A percentile compares a stretch with the other conserved stretches of the same genome.
phyloP scores from a whole-genome alignment of 2,113 vertebrate species.

The Tenrec ecaudatus region DNA sequence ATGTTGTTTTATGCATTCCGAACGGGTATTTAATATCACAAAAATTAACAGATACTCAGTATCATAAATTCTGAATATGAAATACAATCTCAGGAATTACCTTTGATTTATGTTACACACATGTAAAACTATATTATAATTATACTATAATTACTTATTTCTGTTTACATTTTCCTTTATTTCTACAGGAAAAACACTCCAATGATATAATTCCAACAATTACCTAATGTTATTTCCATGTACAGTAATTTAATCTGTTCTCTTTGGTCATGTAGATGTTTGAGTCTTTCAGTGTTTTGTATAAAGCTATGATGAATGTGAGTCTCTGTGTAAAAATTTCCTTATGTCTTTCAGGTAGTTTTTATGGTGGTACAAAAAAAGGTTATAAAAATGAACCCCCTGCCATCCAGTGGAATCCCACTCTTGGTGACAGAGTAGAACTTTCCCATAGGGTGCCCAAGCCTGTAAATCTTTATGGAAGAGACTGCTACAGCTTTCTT shows the following conservation, averaged over 20 bases:
- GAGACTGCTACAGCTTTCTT: too few relatives aligned
- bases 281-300: not conserved
- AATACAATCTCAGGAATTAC: not conserved
- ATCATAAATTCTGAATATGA: not conserved
- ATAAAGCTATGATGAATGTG: not conserved
- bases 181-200: not conserved
- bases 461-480: too few relatives aligned
- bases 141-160: not conserved
- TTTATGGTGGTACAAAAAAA: too few relatives aligned
- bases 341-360: too few relatives aligned
- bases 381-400: too few relatives aligned
- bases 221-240: not conserved
- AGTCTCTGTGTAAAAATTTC: too few relatives aligned
- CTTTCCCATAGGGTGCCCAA: too few relatives aligned
- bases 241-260: not conserved
- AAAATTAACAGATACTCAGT: not conserved
- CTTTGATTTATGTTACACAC: not conserved
- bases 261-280: not conserved
- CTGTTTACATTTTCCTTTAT: not conserved
- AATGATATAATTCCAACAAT: not conserved
- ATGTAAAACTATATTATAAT: not conserved
- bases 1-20: constrained; percentile 34
- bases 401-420: too few relatives aligned
- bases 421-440: too few relatives aligned
- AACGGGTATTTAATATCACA: constrained; percentile 5